Conservation (phyloP, 2,113 vertebrate species). For the Syngnathus typhle region DNA sequence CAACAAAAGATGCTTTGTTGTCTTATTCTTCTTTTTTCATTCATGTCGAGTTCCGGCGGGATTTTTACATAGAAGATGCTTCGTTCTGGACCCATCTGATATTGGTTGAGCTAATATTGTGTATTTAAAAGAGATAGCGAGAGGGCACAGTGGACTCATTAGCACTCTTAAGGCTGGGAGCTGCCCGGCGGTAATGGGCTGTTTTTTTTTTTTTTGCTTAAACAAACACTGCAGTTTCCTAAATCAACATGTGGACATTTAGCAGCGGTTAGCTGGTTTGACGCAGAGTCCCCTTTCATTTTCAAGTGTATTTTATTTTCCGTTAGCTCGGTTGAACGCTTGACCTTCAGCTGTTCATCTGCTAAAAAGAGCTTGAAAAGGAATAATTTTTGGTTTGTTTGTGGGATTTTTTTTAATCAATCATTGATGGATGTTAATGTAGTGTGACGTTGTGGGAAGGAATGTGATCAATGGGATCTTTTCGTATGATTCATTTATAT, state of each 20-base stretch:
- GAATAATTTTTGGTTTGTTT: not conserved
- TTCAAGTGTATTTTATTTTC: not conserved
- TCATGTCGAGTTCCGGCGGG: slow-evolving; percentile 20
- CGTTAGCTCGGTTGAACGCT: not conserved
- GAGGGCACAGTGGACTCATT: slow-evolving; percentile 48
- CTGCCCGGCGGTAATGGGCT: slow-evolving; percentile 40
- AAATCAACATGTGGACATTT: slow-evolving; percentile 37
- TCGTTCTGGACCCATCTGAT: slow-evolving; percentile 28
- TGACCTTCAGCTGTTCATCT: slow-evolving; percentile 2
- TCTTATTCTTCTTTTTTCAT: slow-evolving; percentile 41
- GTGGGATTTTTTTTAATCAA: no score
- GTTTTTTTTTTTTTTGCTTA: slow-evolving; percentile 30
- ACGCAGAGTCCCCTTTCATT: slow-evolving; percentile 10
- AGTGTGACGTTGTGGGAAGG: no score
- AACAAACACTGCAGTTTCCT: slow-evolving; percentile 37
- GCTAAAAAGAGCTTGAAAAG: not conserved
- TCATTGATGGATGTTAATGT: no score
- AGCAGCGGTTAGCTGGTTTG: slow-evolving; percentile 15
- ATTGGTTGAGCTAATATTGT: slow-evolving; percentile 54
- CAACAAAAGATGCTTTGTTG: slow-evolving; percentile 53
- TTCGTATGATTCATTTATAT: no score
- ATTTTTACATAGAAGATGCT: slow-evolving; percentile 37
- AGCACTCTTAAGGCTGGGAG: slow-evolving; percentile 43
- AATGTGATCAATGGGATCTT: no score
- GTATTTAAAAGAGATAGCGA: slow-evolving; percentile 52